Conservation (phyloP, 2,113 vertebrate species). For the Noturus placidus region DNA sequence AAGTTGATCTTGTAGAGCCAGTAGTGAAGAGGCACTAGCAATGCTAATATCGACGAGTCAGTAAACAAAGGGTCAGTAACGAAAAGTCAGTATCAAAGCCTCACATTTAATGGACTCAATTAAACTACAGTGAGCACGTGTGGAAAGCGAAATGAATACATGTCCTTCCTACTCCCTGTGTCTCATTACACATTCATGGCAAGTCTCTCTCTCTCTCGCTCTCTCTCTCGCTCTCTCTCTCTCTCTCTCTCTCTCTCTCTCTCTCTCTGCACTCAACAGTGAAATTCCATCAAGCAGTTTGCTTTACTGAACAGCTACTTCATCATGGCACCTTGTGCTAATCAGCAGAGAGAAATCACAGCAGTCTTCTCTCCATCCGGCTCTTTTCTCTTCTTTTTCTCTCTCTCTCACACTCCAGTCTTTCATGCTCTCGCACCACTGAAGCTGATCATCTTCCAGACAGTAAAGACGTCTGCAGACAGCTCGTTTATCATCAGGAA, state of each 20-base stretch:
- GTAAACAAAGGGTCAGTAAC: neutral
- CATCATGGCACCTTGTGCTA: constrained; percentile 65
- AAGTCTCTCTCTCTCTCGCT: constrained; percentile 24
- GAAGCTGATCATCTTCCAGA: neutral
- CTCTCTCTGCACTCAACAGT: constrained; percentile 14
- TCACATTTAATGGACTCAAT: constrained; percentile 15
- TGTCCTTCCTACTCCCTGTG: neutral
- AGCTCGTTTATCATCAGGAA: constrained; percentile 49
- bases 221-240: constrained; percentile 28
- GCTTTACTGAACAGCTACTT: constrained; percentile 64
- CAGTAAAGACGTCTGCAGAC: constrained; percentile 9
- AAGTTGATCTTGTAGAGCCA: too few relatives aligned
- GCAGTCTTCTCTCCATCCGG: neutral
- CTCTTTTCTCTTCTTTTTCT: neutral
- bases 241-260: constrained; percentile 24
- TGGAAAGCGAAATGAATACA: constrained; percentile 9
- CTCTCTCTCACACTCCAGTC: neutral
- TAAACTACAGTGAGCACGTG: neutral
- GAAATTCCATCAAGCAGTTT: constrained; percentile 47
- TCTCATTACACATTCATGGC: constrained; percentile 34
- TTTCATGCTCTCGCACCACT: neutral
- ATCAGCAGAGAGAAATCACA: constrained; percentile 56
- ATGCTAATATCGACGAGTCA: neutral
- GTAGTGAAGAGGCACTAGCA: neutral
- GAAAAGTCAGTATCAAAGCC: neutral